Base-by-base conservation (phyloP, 2,113 vertebrate genomes). In the Harpagus bidentatus region DNA sequence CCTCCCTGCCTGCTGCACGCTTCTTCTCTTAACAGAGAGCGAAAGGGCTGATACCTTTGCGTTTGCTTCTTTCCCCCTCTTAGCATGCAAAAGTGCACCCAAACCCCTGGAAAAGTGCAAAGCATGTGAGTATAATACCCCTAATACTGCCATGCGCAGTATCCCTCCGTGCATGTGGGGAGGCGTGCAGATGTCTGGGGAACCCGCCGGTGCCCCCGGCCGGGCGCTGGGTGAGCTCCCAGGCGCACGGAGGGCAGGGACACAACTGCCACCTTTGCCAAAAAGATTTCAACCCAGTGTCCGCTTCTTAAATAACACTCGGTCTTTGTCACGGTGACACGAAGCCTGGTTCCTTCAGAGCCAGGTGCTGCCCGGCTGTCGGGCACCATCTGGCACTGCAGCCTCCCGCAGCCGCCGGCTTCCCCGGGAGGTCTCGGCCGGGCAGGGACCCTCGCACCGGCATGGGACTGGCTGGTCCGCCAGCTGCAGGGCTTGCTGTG, bases 91-190 rank as follows among this genome's bases (percentile, higher is more conserved):
- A 73, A 42, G n/a, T 4, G 43, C 32, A 8, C 21, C 36, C 6
- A 6, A 9, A 50, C 31, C 20, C 14, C 2, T 16, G 67, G 50
- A 18, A 32, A 13, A 42, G 50, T 5, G 2, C 58, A 8, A 25
- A 72, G 66, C n/a, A 4, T 3, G 1, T 2, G 34, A 38, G 19
- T 6, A 10, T 16, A 17, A 9, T 5, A 13, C 3, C 47, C 12
- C 2, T 8, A 4, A 4, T 2, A 5, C 5, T 21, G 45, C 5
- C 36, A 14, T 1, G 6, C 3, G 2, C 17, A 1, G 42, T 1
- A 8, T 11, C 29, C 14, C 67, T 12, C 45, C 3, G 1, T 7
- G 62, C 31, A 2, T 5, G 1, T 5, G 14, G 29, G 52, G 18
- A 11, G 15, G 29, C 6, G 3, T 29, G 50, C 13, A 3, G 21